Percentiles rank a stretch among this genome's conserved stretches.
Conservation (phyloP, 2,113 vertebrate species). For the Hystrix brachyura region DNA sequence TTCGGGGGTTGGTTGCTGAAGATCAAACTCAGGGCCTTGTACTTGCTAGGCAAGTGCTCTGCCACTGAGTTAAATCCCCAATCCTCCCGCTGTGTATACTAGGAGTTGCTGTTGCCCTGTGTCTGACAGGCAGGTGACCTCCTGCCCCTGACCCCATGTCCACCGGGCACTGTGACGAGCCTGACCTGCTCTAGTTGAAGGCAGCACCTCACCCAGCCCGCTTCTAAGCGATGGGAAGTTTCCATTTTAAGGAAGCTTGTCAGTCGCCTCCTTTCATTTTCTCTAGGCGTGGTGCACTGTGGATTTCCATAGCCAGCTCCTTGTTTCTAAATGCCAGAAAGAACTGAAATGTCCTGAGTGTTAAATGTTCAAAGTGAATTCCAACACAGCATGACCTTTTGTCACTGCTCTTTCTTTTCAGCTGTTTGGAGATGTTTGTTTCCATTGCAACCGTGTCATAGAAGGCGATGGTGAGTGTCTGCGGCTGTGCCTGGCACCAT, state of each 20-base stretch:
- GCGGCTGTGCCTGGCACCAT: not conserved
- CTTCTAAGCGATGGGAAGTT: not conserved
- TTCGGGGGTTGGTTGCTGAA: no score
- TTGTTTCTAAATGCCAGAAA: slow-evolving; percentile 29
- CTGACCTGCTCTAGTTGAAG: not conserved
- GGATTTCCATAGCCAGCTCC: not conserved
- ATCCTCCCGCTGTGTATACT: no score
- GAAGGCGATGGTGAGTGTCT: slow-evolving; percentile 96
- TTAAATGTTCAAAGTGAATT: slow-evolving; percentile 22
- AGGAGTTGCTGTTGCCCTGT: not conserved
- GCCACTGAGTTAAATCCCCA: no score
- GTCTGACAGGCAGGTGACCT: not conserved
- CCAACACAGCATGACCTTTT: slow-evolving; percentile 30
- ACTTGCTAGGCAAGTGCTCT: no score
- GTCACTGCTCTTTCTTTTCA: slow-evolving; percentile 77
- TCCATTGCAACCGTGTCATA: slow-evolving; percentile 98
- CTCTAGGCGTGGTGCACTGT: not conserved
- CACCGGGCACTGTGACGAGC: no score
- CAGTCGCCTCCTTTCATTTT: not conserved
- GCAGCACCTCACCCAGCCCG: not conserved
- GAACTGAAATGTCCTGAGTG: not conserved
- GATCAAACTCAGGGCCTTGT: no score
- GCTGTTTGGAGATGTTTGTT: slow-evolving; percentile 99
- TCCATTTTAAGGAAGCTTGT: not conserved
- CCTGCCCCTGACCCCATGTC: not conserved